Evolutionary conservation across 92 coral and sea anemone species (phyloP).

Genomic region (Epizoanthus stellaris): DNA sequence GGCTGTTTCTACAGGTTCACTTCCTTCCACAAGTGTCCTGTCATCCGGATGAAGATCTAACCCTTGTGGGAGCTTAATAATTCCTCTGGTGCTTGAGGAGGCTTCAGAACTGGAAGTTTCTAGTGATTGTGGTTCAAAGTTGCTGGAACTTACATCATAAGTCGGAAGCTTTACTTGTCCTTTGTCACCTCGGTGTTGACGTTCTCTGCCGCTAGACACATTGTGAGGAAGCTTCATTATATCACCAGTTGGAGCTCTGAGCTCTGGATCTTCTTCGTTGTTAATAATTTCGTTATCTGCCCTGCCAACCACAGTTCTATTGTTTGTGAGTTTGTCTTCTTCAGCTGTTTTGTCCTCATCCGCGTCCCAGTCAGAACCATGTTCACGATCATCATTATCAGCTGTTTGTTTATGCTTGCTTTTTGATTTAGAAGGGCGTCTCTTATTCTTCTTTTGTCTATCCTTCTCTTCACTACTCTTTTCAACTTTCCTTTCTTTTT

Average conservation of each 20-base stretch:
- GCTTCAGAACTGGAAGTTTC: background rate
- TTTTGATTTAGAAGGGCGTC: slow-evolving; percentile 16
- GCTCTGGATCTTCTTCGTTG: background rate
- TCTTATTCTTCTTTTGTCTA: slow-evolving; percentile 45
- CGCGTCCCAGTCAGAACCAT: slow-evolving; percentile 43
- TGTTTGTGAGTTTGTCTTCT: background rate
- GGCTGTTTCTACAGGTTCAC: background rate
- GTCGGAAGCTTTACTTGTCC: background rate
- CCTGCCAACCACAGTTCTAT: background rate
- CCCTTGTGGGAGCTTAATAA: slow-evolving; percentile 78
- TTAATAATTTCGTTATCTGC: background rate
- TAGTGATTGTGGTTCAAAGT: background rate
- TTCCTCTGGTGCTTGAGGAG: slow-evolving; percentile 61
- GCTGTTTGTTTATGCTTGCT: slow-evolving; percentile 12
- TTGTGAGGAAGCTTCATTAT: background rate
- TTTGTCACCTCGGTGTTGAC: background rate
- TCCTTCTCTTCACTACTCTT: slow-evolving; percentile 35
- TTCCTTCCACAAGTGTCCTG: slow-evolving; percentile 19
- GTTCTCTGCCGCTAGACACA: background rate
- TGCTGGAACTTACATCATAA: background rate
- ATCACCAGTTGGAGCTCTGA: background rate
- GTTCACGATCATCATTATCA: slow-evolving; percentile 40
- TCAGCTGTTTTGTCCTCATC: slow-evolving; percentile 14
- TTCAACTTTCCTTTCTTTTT: slow-evolving; percentile 23
- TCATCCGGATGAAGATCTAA: slow-evolving; percentile 40